These are phyloP conservation scores for Phodopus roborovskii DNA, from an alignment of 2,113 vertebrate species.

Conservation along the genomic window DNA sequence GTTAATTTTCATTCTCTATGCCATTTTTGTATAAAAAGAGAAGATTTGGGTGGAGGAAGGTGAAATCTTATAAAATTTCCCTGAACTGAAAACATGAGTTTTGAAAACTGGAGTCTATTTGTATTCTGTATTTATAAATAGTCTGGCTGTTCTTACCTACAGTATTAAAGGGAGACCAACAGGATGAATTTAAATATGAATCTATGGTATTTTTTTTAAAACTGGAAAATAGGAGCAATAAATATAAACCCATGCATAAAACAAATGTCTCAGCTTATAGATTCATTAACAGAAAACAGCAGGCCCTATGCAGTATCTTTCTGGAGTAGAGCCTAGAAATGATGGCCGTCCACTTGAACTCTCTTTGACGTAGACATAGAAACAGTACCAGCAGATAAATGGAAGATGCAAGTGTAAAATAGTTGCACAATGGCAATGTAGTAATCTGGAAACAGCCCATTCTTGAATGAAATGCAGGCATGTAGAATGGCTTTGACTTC, in stretches of 20 bases:
- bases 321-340: slow-evolving; percentile 71
- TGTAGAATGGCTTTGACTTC: slow-evolving; percentile 40
- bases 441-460: slow-evolving; percentile 38
- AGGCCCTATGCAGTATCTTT: slow-evolving; percentile 61
- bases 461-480: slow-evolving; percentile 17
- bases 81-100: not conserved
- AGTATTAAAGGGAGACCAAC: slow-evolving; percentile 52
- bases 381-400: not conserved
- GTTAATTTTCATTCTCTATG: slow-evolving; percentile 32
- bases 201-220: slow-evolving; percentile 62
- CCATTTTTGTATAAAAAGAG: not conserved
- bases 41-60: not conserved
- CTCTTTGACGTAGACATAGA: not conserved
- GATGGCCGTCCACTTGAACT: slow-evolving; percentile 42
- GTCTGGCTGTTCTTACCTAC: not conserved
- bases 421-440: slow-evolving; percentile 56
- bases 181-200: slow-evolving; percentile 51
- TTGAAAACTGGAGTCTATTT: not conserved
- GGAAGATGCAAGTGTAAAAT: slow-evolving; percentile 49
- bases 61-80: slow-evolving; percentile 23
- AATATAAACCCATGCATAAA: slow-evolving; percentile 77
- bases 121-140: slow-evolving; percentile 31
- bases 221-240: slow-evolving; percentile 77
- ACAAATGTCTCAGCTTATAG: slow-evolving; percentile 59
- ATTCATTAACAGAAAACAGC: slow-evolving; percentile 63